Percentiles rank a stretch among this genome's conserved stretches.
Evolutionary conservation across 2,113 vertebrate genomes (phyloP).

Genomic region (Leptosomus discolor): DNA sequence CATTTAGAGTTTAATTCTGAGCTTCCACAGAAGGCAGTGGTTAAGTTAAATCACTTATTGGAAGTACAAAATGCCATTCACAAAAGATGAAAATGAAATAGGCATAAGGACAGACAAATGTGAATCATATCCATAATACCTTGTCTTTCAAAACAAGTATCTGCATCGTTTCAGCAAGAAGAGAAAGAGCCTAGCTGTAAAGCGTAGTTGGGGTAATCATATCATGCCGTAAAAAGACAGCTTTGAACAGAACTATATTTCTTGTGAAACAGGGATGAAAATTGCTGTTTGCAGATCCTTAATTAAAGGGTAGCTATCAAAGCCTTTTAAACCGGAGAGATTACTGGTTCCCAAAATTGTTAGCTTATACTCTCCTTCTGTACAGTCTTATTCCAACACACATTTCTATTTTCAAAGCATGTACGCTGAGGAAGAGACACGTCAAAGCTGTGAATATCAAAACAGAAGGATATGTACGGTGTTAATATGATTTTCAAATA

Average conservation of each 20-base stretch:
- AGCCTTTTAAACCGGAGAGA: conserved; percentile 24
- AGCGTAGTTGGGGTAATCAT: not conserved
- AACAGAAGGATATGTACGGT: not conserved
- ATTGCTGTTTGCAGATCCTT: conserved; percentile 16
- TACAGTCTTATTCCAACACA: fast-evolving
- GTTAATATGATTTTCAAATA: not conserved
- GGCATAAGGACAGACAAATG: not conserved
- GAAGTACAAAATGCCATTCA: not conserved
- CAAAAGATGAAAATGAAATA: not conserved
- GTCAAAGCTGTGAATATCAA: not conserved
- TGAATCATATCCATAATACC: not conserved
- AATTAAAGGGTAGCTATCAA: conserved; percentile 48
- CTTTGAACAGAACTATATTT: not conserved
- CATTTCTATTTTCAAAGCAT: not conserved
- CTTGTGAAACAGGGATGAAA: conserved; percentile 35
- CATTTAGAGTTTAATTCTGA: conserved; percentile 23
- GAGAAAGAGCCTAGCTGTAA: not conserved
- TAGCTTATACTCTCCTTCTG: not conserved
- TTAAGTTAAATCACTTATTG: conserved; percentile 34
- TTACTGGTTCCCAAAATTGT: not conserved
- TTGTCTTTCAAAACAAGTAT: not conserved
- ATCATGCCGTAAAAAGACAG: not conserved
- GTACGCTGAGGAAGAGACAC: not conserved
- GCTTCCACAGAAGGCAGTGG: conserved; percentile 1
- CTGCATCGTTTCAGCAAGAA: not conserved